Percentiles rank a stretch among this genome's conserved stretches.
Evolutionary conservation across 2,113 vertebrate species (phyloP).

Genomic region (Myotis brandtii): DNA sequence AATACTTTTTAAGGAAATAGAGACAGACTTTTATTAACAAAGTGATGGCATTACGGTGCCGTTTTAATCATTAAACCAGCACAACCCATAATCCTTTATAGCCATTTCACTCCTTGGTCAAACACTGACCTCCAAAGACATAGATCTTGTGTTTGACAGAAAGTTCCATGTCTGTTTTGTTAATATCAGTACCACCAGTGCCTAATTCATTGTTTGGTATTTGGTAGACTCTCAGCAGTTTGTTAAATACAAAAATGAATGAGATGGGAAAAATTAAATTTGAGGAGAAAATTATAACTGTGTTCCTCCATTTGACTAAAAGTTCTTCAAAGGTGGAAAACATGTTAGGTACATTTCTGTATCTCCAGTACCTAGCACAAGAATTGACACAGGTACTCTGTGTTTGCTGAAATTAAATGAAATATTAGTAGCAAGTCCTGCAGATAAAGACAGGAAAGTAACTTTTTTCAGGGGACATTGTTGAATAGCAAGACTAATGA

Average conservation of each 20-base stretch:
- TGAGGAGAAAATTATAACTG: background rate
- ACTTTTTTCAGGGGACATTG: background rate
- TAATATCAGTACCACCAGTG: background rate
- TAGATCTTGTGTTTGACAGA: background rate
- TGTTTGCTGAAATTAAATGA: background rate
- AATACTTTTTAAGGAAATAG: background rate
- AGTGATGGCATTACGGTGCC: background rate
- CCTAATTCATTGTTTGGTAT: background rate
- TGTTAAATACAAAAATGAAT: constrained; percentile 6
- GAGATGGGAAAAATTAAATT: constrained; percentile 15
- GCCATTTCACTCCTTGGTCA: background rate
- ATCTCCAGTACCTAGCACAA: background rate
- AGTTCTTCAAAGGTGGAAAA: background rate
- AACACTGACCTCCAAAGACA: background rate
- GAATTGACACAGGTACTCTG: background rate
- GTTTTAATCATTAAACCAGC: background rate
- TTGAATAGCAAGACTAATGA: background rate
- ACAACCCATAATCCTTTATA: background rate
- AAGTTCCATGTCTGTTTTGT: background rate
- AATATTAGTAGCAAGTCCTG: background rate
- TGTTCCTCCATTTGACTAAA: background rate
- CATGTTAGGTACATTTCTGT: background rate
- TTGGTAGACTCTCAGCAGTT: background rate
- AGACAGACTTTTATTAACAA: background rate
- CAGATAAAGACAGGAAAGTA: background rate